Evolutionary conservation across 2,888 invertebrate genomes (phyloP).

Genomic region (Ptychoptera albimana): DNA sequence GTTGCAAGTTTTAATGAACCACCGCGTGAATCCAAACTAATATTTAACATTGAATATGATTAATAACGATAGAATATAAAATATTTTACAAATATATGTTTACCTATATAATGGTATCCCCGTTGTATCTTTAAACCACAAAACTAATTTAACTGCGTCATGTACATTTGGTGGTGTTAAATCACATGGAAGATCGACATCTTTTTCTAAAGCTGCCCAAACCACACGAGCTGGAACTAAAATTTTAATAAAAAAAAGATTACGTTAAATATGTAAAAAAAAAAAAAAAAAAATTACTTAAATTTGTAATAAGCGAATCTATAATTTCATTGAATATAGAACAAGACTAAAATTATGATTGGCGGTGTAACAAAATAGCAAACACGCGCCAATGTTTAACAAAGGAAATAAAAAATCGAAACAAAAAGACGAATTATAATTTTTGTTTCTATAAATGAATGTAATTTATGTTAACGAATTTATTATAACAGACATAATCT

Average conservation of each 20-base stretch:
- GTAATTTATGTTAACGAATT: too few relatives aligned
- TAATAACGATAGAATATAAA: neutral
- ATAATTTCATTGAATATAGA: too few relatives aligned
- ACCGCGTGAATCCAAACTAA: conserved; percentile 62
- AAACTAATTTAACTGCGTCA: conserved; percentile 63
- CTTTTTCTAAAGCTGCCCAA: conserved; percentile 62
- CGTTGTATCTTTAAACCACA: conserved; percentile 78
- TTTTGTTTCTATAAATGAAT: too few relatives aligned
- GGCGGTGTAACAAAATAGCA: too few relatives aligned
- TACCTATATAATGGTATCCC: conserved; percentile 81
- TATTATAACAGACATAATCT: too few relatives aligned
- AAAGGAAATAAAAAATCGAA: too few relatives aligned
- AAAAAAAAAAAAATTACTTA: conserved; percentile 7
- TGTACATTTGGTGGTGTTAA: conserved; percentile 52
- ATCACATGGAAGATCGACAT: conserved; percentile 71
- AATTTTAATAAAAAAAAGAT: conserved; percentile 25
- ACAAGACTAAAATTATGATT: too few relatives aligned
- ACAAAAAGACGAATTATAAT: too few relatives aligned
- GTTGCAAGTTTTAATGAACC: conserved; percentile 47
- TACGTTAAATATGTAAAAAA: too few relatives aligned
- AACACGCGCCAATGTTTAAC: too few relatives aligned
- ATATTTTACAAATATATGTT: conserved; percentile 16
- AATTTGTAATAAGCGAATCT: too few relatives aligned
- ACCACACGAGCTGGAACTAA: conserved; percentile 47
- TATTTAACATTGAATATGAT: conserved; percentile 12